Evolutionary conservation across 2,113 vertebrate species (phyloP), one percentile per base, ranked within the genome.

Genomic region (Phyllopteryx taeniolatus): DNA sequence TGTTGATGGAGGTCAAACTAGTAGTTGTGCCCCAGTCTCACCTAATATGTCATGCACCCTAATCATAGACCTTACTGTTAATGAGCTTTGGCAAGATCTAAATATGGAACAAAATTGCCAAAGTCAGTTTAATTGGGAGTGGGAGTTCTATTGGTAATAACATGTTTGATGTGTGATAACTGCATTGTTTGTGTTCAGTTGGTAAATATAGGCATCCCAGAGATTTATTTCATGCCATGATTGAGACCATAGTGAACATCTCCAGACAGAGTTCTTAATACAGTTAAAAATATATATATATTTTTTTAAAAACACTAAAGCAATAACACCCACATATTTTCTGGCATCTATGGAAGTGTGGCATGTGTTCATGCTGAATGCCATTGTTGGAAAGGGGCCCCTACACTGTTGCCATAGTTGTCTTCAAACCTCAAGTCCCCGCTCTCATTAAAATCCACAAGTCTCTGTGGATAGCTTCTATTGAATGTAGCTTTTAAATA

Each of bases 71-170:
- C 35, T 39, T 39, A 39, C 35, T 39, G 35, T 3, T 10, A 22
- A 56, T 56, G 53, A 7, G 7, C 6, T n/a, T 54, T 20, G 20
- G 20, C 5, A 56, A 10, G 53, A n/a, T 67, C 69, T 22, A 68
- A 68, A 76, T 81, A 80, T 74, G 71, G 47, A 64, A 57, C 11
- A 56, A 42, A 56, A 65, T 62, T 77, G 67, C 67, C 74, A 83
- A 82, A 77, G 74, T 17, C 27, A 67, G 85, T 85, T 90, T 90
- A 91, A 89, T 88, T 79, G 89, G 84, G 78, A 86, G 79, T 71
- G 75, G 66, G 75, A 79, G 79, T 84, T 83, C 68, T 75, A 59
- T 11, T n/a, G 68, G n/a, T 6, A 53, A 19, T 5, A 53, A 19
- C 49, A 20, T 53, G 19, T 53, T 53, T 53, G 35, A 5, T 39